phyloP scores from a whole-genome alignment of 2,113 vertebrate species.

The Anoura caudifer region DNA sequence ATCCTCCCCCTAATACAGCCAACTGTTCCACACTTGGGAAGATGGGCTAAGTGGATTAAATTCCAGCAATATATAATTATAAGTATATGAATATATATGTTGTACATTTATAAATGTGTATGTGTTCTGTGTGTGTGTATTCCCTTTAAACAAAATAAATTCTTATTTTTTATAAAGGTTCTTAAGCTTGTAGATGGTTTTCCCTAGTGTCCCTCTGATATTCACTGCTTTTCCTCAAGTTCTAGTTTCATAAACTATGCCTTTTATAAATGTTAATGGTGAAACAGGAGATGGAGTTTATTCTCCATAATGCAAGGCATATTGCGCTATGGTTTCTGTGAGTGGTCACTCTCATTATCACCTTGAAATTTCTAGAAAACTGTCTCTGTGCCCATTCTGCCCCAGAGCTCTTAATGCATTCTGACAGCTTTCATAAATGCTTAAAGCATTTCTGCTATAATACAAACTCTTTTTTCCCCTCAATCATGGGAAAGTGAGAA shows the following conservation, averaged over 20 bases:
- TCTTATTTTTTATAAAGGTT: neutral
- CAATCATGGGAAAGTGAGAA: neutral
- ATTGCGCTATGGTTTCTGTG: neutral
- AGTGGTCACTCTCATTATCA: neutral
- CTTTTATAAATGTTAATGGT: neutral
- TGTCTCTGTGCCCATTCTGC: neutral
- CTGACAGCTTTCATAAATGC: constrained; percentile 46
- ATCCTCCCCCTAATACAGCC: neutral
- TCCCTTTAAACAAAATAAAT: neutral
- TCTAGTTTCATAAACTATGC: neutral
- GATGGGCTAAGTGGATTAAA: neutral
- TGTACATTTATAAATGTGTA: neutral
- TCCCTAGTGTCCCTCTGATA: neutral
- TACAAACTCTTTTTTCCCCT: neutral
- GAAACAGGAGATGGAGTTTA: neutral
- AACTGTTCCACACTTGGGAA: neutral
- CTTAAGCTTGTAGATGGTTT: neutral
- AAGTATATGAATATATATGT: neutral
- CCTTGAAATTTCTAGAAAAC: constrained; percentile 37
- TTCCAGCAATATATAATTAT: neutral
- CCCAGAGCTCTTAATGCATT: neutral
- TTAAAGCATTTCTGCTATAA: neutral
- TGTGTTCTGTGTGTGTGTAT: neutral
- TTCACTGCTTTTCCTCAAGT: neutral
- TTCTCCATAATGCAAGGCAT: neutral